Evolutionary conservation across 1,140 invertebrate species (phyloP), one percentile per base, ranked within the genome.

Genomic region (Megalonaias nervosa): DNA sequence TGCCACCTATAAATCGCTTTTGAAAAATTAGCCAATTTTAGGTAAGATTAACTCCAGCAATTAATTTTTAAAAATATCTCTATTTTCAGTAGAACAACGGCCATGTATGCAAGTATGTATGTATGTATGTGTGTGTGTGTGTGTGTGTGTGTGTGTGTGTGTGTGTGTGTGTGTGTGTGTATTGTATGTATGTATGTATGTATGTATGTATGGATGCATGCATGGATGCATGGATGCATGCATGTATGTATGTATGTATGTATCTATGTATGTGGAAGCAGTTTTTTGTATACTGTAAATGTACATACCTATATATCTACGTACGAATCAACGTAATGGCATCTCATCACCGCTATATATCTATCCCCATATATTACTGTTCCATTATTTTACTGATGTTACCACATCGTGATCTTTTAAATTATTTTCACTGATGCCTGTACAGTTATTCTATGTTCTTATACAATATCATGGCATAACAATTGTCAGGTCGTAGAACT

Each of bases 171-270:
- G 68, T 77, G 73, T 72, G 68, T 77, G 73, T 77, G 68, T 73
- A 77, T 77, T n/a, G 23, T 77, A 72, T 72, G 59, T 77, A 72
- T 77, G 38, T 77, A 72, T 77, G 59, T 77, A 72, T 77, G 59
- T 77, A 77, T 78, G 57, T 78, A 77, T 77, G 66, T 78, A 77
- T 77, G 66, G 67, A 77, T 77, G 66, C 58, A 68, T 77, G 62
- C 67, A 68, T 78, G 62, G 77, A 68, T 78, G 55, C 77, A 31
- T 77, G 62, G 77, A 68, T 78, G 62, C 77, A 68, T 78, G 62
- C 66, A 60, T 78, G 73, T n/a, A n/a, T n/a, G n/a, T n/a, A n/a
- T n/a, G n/a, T n/a, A n/a, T n/a, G n/a, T n/a, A n/a, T n/a, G n/a
- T n/a, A n/a, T n/a, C n/a, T 75, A 48, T 75, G 48, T 75, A 59